Conservation (phyloP, 2,113 vertebrate genomes). For the Junco hyemalis region DNA sequence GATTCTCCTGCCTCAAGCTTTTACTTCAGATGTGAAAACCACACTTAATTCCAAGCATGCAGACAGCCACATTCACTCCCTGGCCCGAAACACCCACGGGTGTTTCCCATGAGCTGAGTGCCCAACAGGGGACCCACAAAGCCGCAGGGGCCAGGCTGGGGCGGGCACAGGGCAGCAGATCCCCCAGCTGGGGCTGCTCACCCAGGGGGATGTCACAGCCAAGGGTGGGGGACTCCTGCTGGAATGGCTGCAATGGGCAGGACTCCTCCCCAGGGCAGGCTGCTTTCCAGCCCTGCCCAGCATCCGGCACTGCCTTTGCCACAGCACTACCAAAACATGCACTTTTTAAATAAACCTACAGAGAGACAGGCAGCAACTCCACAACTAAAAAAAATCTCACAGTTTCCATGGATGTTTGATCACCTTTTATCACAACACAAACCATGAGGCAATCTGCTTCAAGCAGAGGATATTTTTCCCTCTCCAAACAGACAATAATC, state of each 20-base stretch:
- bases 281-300: neutral
- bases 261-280: neutral
- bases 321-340: neutral
- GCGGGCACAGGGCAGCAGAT: neutral
- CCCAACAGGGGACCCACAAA: fast-evolving
- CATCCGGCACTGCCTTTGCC: neutral
- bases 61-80: fast-evolving
- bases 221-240: neutral
- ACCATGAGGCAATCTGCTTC: neutral
- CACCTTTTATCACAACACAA: neutral
- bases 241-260: neutral
- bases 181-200: neutral
- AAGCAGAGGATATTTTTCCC: neutral
- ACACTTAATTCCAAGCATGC: neutral
- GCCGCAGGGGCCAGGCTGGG: fast-evolving
- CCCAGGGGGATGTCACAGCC: fast-evolving
- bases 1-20: neutral
- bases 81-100: neutral
- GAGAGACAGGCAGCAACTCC: neutral
- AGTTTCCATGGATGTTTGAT: neutral
- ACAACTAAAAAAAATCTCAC: neutral
- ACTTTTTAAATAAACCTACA: neutral
- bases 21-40: neutral
- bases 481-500: neutral
- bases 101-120: fast-evolving